Conservation (phyloP, 2,113 vertebrate genomes). For the Muscicapa adusta region DNA sequence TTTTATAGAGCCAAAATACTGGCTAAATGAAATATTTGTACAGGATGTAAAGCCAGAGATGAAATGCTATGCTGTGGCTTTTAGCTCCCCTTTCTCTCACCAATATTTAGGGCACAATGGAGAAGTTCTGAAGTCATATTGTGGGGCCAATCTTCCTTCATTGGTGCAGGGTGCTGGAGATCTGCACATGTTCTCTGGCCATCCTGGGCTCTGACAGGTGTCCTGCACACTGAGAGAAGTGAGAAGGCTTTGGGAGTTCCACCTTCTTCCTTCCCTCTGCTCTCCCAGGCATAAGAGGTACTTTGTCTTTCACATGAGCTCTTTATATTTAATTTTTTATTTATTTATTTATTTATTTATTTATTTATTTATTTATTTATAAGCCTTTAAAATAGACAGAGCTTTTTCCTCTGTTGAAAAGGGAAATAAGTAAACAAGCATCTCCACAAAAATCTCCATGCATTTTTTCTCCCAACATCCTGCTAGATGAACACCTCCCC, state of each 20-base stretch:
- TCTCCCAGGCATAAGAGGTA: neutral
- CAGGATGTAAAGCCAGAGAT: neutral
- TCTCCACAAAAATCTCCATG: neutral
- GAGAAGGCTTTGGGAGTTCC: neutral
- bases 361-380: neutral
- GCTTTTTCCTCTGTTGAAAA: neutral
- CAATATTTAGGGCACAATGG: neutral
- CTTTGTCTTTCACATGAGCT: neutral
- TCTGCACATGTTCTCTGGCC: accelerated
- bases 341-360: no score
- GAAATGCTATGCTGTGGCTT: neutral
- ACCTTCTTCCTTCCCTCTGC: neutral
- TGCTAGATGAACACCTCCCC: neutral
- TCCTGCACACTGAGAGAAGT: neutral
- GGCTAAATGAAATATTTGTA: neutral
- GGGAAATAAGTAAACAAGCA: neutral
- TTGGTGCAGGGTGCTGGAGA: neutral
- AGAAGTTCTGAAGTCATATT: neutral
- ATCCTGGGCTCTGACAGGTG: neutral
- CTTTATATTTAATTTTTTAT: neutral
- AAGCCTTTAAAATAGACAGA: neutral
- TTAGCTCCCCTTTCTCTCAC: neutral
- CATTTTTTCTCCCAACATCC: neutral
- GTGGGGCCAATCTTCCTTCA: neutral
- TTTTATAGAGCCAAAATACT: conserved; percentile 17